Evolutionary conservation across 2,888 invertebrate species (phyloP).

Genomic region (Drosophila trichaetosa): DNA sequence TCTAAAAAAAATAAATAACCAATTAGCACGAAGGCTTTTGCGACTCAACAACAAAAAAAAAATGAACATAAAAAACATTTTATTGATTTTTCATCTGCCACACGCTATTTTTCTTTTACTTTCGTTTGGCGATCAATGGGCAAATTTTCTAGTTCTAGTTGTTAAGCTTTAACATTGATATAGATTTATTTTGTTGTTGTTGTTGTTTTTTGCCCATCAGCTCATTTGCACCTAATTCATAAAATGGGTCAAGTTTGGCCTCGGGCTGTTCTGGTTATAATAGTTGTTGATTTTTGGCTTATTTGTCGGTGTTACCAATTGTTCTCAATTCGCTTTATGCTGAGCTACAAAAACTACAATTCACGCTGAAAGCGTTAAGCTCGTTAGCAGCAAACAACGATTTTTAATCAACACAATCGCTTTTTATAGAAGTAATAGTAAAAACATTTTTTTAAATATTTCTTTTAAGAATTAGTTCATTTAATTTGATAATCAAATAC

Average conservation of each 20-base stretch:
- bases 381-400: background rate
- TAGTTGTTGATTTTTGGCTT: conserved; percentile 14
- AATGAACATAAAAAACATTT: background rate
- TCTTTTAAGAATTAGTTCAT: background rate
- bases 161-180: conserved; percentile 38
- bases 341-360: background rate
- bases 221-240: conserved; percentile 8
- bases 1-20: conserved; percentile 66
- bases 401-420: background rate
- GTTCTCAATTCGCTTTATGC: conserved; percentile 8
- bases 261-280: conserved; percentile 5
- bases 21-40: conserved; percentile 74
- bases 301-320: conserved; percentile 6
- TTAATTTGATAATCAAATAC: background rate
- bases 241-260: conserved; percentile 37
- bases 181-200: background rate
- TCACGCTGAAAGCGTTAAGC: background rate
- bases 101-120: conserved; percentile 54
- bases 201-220: background rate
- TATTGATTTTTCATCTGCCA: conserved; percentile 53
- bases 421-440: background rate
- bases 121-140: conserved; percentile 49
- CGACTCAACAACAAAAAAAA: conserved; percentile 2
- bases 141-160: conserved; percentile 42
- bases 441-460: background rate